Base-by-base conservation (phyloP, 2,888 invertebrate genomes). In the Pseudococcus viburni region DNA sequence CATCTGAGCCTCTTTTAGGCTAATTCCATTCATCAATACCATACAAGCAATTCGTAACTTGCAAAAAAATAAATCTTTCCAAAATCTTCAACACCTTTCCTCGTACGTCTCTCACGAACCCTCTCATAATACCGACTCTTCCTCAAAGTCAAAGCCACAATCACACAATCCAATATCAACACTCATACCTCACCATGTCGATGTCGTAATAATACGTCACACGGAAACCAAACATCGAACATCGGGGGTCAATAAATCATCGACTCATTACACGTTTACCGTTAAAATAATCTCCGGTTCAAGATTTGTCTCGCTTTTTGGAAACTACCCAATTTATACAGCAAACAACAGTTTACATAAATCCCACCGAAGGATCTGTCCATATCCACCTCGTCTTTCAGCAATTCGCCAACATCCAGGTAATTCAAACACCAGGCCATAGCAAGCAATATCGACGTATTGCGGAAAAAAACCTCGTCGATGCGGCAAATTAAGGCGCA, bases 401-500 rank as follows among this genome's bases (percentile, higher is more conserved):
- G 26, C 26, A 22, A 64, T 64, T 9, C 22, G 22, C 22, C 22
- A 51, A 11, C 9, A 64, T 19, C 9, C 11, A 22, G 22, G 15
- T 64, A 64, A 59, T 19, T 22, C 51, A 15, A 48, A 3, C 51
- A 15, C 15, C 12, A 51, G 11, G 55, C 17, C 12, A 55, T 55
- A 5, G n/a, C 55, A 1, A 19, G 19, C 19, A 64, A 64, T 8
- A 77, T 42, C 42, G 42, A 42, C 42, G 6, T 42, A 42, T 8
- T 17, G 9, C 12, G 39, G 46, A 39, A 33, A 19, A 46, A 83
- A 83, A 83, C 46, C 80, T 83, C 80, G 46, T 9, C 64, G 77
- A 83, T 46, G 80, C 80, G 80, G 19, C 80, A 19, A 83, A 83
- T 83, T 83, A 83, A 46, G 42, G 64, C 80, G 80, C 80, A 46